Evolutionary conservation across 2,888 invertebrate genomes (phyloP).

Genomic region (Azorinus chamasolen): DNA sequence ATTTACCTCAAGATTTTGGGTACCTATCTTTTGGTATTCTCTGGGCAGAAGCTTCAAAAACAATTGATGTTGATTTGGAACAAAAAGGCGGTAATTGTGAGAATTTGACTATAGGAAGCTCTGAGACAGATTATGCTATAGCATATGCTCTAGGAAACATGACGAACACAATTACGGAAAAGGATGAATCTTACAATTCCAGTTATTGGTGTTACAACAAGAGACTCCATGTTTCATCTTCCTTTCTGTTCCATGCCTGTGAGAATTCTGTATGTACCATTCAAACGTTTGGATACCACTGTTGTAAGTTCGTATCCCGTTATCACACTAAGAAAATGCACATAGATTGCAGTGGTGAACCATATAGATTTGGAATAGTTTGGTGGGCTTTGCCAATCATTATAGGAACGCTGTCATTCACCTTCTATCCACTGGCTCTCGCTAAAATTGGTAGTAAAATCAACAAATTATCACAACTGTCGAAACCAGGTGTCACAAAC

Average conservation of each 20-base stretch:
- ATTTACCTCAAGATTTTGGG: conserved; percentile 40
- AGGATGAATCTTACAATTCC: conserved; percentile 34
- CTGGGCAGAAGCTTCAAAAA: conserved; percentile 15
- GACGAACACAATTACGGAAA: conserved; percentile 23
- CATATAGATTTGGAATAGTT: conserved; percentile 23
- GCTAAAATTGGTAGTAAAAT: conserved; percentile 22
- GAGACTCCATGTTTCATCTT: conserved; percentile 13
- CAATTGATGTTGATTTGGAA: conserved; percentile 4
- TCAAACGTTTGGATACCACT: conserved; percentile 52
- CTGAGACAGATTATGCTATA: conserved; percentile 31
- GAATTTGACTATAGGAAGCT: conserved; percentile 6
- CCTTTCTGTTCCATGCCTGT: conserved; percentile 26
- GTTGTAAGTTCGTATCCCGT: conserved; percentile 27
- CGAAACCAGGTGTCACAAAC: no score
- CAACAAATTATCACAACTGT: background rate
- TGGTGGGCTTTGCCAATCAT: conserved; percentile 54
- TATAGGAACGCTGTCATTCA: conserved; percentile 32
- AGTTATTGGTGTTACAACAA: conserved; percentile 52
- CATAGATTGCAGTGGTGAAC: conserved; percentile 17
- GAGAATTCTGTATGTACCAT: conserved; percentile 40
- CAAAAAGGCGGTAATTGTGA: conserved; percentile 10
- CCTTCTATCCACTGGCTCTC: conserved; percentile 41
- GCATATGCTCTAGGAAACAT: conserved; percentile 39
- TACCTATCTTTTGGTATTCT: conserved; percentile 52
- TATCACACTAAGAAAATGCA: conserved; percentile 5